phyloP scores from a whole-genome alignment of 2,888 invertebrate species.

The Ormia ochracea region DNA sequence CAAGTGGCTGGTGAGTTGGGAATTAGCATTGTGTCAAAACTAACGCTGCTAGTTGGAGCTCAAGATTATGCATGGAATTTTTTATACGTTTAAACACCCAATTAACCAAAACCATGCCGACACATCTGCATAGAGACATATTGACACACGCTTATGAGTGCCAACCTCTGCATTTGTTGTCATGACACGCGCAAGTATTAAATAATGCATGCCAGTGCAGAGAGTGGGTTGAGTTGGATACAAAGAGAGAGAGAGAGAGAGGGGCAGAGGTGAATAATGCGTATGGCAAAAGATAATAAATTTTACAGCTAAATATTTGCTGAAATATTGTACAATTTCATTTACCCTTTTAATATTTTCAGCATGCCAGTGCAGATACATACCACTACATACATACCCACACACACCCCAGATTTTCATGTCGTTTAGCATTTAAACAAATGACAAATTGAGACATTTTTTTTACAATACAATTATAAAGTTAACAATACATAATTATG shows the following conservation, averaged over 20 bases:
- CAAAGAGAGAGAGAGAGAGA: too few relatives aligned
- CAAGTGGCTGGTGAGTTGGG: neutral
- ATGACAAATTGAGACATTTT: conserved; percentile 54
- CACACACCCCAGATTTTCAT: too few relatives aligned
- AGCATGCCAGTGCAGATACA: too few relatives aligned
- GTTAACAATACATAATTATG: conserved; percentile 17
- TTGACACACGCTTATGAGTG: neutral
- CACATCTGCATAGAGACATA: neutral
- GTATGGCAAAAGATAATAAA: conserved; percentile 49
- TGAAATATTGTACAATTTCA: conserved; percentile 28
- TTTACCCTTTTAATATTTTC: neutral
- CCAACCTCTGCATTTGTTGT: neutral
- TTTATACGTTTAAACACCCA: conserved; percentile 43
- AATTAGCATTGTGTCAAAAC: conserved; percentile 15
- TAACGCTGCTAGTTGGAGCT: conserved; percentile 58
- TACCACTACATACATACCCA: too few relatives aligned
- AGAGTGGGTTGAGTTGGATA: too few relatives aligned
- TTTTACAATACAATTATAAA: conserved; percentile 10
- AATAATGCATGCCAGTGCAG: conserved; percentile 33
- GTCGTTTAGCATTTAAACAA: conserved; percentile 27
- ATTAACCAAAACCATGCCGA: neutral
- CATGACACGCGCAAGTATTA: neutral
- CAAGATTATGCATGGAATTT: conserved; percentile 68
- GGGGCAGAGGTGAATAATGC: conserved; percentile 33
- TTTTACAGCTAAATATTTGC: conserved; percentile 46